Base-by-base conservation (phyloP, 2,888 invertebrate species). In the Synergus laeviventris region DNA sequence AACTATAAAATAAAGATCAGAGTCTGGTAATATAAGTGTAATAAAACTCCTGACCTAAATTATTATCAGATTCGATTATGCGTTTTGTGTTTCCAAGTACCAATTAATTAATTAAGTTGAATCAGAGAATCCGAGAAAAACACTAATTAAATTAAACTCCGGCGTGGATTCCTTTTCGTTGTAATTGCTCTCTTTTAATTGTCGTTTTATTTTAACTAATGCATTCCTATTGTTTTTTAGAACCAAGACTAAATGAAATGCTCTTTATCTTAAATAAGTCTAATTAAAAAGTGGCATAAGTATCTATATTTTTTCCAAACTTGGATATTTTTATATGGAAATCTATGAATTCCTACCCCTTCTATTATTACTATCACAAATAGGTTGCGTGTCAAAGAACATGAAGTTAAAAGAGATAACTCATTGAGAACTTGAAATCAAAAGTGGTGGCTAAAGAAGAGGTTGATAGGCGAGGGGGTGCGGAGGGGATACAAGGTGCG, bases 381-480 rank as follows among this genome's bases (percentile, higher is more conserved):
- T 42, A 49, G 66, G n/a, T 16, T 70, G 24, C 31, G 31, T 70
- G 70, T 16, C n/a, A 12, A 49, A 31, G 49, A 49, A 49, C 24
- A 70, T 49, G 8, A 49, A 49, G 24, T 16, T 21, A 64, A 42
- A 21, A 49, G 18, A 31, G 70, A 70, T 70, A 70, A 70, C 49
- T 70, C 70, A 70, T 70, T 36, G 49, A 12, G 16, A 70, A 49
- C 31, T 70, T 49, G 70, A 70, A 70, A 70, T 70, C 70, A 70
- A 49, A 70, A 70, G 49, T 49, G 31, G 49, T n/a, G 45, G 70
- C 49, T 70, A 70, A 70, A 70, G 42, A 70, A 70, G 31, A 49
- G 70, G 45, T 45, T 70, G 31, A 70, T 49, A 8, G 56, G 49
- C 11, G 12, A 49, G 11, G 70, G 49, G n/a, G 70, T 18, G 16